These are phyloP conservation scores for Canis aureus DNA, from an alignment of 2,113 vertebrate genomes.

Conservation along the genomic window DNA sequence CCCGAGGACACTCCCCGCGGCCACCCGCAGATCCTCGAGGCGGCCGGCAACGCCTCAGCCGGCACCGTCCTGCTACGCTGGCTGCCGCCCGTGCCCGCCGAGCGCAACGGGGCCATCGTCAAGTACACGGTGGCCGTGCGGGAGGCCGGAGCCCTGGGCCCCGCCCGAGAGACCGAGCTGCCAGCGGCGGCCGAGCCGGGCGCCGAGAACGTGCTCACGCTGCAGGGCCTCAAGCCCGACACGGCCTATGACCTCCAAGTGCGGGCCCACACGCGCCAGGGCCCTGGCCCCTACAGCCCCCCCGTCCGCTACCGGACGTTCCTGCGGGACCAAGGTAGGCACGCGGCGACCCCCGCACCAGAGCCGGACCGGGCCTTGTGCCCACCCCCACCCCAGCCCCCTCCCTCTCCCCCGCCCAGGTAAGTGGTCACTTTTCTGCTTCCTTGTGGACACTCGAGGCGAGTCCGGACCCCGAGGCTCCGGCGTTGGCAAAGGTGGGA, in stretches of 20 bases:
- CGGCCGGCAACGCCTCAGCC: conserved; percentile 92
- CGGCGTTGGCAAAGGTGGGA: conserved; percentile 79
- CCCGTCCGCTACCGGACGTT: conserved; percentile 97
- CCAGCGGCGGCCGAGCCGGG: conserved; percentile 88
- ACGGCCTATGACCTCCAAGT: conserved; percentile 98
- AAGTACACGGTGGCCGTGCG: conserved; percentile 98
- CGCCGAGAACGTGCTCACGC: conserved; percentile 92
- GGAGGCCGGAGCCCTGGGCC: conserved; percentile 88
- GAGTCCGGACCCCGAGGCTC: conserved; percentile 73
- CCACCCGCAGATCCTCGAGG: conserved; percentile 94
- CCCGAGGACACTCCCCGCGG: conserved; percentile 95
- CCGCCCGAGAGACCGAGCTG: conserved; percentile 91
- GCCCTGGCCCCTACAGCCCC: conserved; percentile 98
- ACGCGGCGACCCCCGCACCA: conserved; percentile 84
- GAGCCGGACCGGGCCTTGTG: conserved; percentile 59
- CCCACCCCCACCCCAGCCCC: conserved; percentile 65
- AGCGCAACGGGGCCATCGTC: conserved; percentile 95
- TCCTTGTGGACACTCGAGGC: conserved; percentile 66
- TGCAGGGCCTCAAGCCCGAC: conserved; percentile 96
- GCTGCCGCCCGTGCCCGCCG: conserved; percentile 95
- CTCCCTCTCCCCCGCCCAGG: conserved; percentile 68
- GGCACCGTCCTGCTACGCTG: conserved; percentile 95
- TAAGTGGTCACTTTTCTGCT: conserved; percentile 79
- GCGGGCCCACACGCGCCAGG: conserved; percentile 98
- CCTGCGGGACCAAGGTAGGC: conserved; percentile 97